phyloP scores from a whole-genome alignment of 2,113 vertebrate genomes.

The Camelus dromedarius region DNA sequence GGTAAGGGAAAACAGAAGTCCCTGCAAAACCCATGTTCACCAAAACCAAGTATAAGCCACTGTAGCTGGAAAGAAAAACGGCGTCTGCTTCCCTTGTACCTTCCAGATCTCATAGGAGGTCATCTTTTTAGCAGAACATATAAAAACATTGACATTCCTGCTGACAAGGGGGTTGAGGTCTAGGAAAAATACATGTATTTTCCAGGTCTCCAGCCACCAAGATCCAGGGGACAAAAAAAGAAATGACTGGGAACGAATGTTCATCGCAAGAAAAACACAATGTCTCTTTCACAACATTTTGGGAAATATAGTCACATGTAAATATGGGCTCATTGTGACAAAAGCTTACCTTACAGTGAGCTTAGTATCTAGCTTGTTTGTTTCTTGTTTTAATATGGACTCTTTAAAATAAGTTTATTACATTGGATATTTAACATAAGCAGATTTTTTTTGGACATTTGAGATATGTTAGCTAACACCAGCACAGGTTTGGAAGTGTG shows the following conservation, averaged over 20 bases:
- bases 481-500: neutral
- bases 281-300: neutral
- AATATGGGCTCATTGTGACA: neutral
- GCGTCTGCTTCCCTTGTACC: neutral
- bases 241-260: neutral
- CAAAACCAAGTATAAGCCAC: neutral
- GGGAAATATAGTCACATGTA: neutral
- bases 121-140: slow-evolving; percentile 14
- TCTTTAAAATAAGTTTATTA: neutral
- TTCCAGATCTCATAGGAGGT: neutral
- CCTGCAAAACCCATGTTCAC: neutral
- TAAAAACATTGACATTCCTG: neutral
- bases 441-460: neutral
- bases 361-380: neutral
- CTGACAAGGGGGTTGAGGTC: neutral
- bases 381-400: slow-evolving; percentile 35
- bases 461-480: neutral
- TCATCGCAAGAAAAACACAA: neutral
- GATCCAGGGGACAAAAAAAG: neutral
- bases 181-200: neutral
- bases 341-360: neutral
- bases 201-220: neutral
- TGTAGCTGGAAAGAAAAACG: neutral
- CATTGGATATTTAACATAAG: slow-evolving; percentile 7
- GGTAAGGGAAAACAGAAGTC: slow-evolving; percentile 22